These are phyloP conservation scores for Erebia ligea DNA, from an alignment of 2,888 invertebrate species.

Conservation along the genomic window DNA sequence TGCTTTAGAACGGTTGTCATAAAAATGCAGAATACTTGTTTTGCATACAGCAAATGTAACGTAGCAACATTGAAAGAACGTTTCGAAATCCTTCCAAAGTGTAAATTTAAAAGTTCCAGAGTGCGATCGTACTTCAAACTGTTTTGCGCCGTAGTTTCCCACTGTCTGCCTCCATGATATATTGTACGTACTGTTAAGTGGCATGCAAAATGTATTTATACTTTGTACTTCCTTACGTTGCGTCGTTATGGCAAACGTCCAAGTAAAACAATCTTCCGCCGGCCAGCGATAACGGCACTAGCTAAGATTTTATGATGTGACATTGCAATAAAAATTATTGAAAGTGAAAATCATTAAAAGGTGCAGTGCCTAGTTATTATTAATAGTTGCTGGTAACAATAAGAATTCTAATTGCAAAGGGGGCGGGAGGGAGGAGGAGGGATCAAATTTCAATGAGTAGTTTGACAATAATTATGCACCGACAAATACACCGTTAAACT, in stretches of 20 bases:
- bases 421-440: too few relatives aligned
- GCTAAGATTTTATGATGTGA: conserved; percentile 73
- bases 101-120: conserved; percentile 44
- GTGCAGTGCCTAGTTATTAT: neutral
- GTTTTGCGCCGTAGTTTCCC: conserved; percentile 49
- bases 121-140: conserved; percentile 46
- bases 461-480: neutral
- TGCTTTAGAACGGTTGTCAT: conserved; percentile 1
- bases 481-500: neutral
- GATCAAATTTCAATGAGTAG: too few relatives aligned
- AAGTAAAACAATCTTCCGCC: conserved; percentile 80
- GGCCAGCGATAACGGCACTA: conserved; percentile 66
- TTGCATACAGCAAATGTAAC: conserved; percentile 27
- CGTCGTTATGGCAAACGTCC: conserved; percentile 77
- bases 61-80: conserved; percentile 29
- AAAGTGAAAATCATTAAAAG: conserved; percentile 18
- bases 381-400: too few relatives aligned
- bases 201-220: conserved; percentile 82
- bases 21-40: conserved; percentile 26
- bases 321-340: conserved; percentile 64
- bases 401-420: too few relatives aligned
- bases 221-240: conserved; percentile 78
- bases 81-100: conserved; percentile 31
- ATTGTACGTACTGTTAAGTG: conserved; percentile 76
- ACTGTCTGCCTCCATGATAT: conserved; percentile 66